phyloP scores from a whole-genome alignment of 2,113 vertebrate species.

The Crotalus viridis region DNA sequence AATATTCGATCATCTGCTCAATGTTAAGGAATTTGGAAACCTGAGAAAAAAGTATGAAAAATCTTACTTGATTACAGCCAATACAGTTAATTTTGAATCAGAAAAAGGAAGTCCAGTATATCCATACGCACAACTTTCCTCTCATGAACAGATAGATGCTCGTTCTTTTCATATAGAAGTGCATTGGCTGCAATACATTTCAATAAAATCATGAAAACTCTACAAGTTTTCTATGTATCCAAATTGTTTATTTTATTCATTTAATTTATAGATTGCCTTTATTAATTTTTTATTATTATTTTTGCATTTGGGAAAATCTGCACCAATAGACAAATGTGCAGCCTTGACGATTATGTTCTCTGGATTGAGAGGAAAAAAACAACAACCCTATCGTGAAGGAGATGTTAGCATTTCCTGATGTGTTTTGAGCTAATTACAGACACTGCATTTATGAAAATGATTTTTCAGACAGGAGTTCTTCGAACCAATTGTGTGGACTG shows the following conservation, averaged over 20 bases:
- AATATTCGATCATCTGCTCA: background rate
- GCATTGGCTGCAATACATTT: background rate
- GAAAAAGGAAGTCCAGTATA: background rate
- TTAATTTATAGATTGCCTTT: no score
- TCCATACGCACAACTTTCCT: background rate
- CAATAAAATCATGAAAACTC: background rate
- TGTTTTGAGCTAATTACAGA: conserved; percentile 20
- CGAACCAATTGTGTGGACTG: conserved; percentile 97
- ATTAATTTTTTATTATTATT: no score
- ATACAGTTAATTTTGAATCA: background rate
- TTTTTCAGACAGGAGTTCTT: conserved; percentile 87
- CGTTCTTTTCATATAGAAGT: background rate
- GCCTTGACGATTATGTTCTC: background rate
- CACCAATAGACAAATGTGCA: background rate
- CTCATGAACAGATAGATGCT: background rate
- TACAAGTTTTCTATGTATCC: background rate
- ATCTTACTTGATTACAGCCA: background rate
- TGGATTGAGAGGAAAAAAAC: background rate
- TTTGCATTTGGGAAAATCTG: background rate
- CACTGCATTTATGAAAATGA: conserved; percentile 33
- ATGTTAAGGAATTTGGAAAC: background rate
- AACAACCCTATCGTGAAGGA: background rate
- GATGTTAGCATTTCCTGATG: background rate
- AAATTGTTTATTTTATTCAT: background rate
- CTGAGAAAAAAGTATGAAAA: background rate